Conservation (phyloP, 1,140 invertebrate species). For the Phymorhynchus buccinoides region DNA sequence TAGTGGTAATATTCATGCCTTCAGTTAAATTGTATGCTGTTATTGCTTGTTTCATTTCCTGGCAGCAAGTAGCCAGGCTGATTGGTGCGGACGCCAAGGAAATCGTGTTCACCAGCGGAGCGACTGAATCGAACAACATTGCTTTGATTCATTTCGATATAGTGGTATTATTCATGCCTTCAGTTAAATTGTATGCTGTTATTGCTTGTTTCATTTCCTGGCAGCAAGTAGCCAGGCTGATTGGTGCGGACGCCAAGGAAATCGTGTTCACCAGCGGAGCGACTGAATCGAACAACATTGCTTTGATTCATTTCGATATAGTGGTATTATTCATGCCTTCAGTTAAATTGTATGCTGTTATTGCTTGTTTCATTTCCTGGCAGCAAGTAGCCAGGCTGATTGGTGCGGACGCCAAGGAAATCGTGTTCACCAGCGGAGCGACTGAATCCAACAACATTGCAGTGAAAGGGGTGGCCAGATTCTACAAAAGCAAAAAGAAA, state of each 20-base stretch:
- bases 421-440: constrained; percentile 98
- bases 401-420: constrained; percentile 97
- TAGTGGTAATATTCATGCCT: no score
- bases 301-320: no score
- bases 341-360: not conserved
- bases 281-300: constrained; percentile 98
- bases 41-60: constrained; percentile 38
- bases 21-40: no score
- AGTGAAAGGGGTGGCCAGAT: constrained; percentile 93
- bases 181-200: no score
- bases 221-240: constrained; percentile 91
- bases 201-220: constrained; percentile 44
- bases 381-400: constrained; percentile 93
- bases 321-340: no score
- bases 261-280: constrained; percentile 99
- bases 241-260: constrained; percentile 98
- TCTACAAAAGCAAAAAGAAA: constrained; percentile 95
- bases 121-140: constrained; percentile 99
- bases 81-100: constrained; percentile 98
- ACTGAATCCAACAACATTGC: constrained; percentile 99
- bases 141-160: no score
- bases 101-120: constrained; percentile 98
- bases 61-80: constrained; percentile 88
- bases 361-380: constrained; percentile 42
- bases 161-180: no score